Evolutionary conservation across 2,888 invertebrate species (phyloP).

Genomic region (Trachelus iudaicus): DNA sequence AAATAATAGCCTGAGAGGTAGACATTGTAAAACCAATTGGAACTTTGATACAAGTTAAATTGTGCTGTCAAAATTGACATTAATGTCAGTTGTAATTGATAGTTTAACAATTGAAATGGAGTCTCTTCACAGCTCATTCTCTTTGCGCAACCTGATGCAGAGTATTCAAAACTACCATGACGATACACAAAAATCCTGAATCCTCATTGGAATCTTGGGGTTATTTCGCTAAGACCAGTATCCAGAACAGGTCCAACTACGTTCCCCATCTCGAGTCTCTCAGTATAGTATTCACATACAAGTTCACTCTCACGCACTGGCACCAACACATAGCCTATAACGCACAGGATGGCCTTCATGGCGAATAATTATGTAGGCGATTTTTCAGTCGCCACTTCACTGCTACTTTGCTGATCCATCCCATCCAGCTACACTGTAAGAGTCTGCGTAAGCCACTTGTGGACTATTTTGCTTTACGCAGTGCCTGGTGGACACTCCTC

Average conservation of each 20-base stretch:
- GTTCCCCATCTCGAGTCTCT: conserved; percentile 8
- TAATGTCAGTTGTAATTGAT: background rate
- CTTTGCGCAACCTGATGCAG: background rate
- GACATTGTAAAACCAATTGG: background rate
- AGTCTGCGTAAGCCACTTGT: background rate
- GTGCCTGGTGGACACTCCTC: background rate
- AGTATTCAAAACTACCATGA: background rate
- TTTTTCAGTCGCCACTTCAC: conserved; percentile 42
- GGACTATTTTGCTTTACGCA: background rate
- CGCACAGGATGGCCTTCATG: conserved; percentile 58
- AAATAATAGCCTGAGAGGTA: background rate
- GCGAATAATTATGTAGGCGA: conserved; percentile 57
- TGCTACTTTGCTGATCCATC: conserved; percentile 5
- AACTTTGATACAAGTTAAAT: background rate
- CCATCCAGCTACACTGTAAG: background rate
- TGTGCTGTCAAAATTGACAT: background rate
- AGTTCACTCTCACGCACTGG: conserved; percentile 11
- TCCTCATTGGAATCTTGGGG: conserved; percentile 46
- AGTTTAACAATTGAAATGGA: background rate
- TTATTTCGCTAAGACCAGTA: conserved; percentile 55
- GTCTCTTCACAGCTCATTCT: background rate
- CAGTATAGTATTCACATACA: background rate
- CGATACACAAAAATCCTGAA: background rate
- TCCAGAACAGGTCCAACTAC: conserved; percentile 53
- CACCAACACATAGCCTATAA: conserved; percentile 31